These are phyloP conservation scores for Unio pictorum DNA, from an alignment of 2,888 invertebrate species.

Conservation along the genomic window DNA sequence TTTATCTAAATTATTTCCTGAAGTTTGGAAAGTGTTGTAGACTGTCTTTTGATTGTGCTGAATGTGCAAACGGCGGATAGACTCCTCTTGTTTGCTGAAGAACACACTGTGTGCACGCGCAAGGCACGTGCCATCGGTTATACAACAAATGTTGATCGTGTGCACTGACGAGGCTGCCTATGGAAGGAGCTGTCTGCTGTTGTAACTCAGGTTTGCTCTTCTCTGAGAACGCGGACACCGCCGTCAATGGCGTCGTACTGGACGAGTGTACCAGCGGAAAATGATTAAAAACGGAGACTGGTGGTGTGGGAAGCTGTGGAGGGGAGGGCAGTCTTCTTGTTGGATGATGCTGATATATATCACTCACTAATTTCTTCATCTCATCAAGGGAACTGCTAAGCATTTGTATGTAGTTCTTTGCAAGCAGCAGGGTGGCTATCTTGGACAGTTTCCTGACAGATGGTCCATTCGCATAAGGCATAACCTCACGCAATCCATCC, in stretches of 20 bases:
- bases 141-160: constrained; percentile 48
- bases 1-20: constrained; percentile 1
- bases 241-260: constrained; percentile 12
- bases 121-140: constrained; percentile 50
- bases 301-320: constrained; percentile 22
- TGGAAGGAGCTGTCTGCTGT: constrained; percentile 10
- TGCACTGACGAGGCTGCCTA: constrained; percentile 19
- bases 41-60: too few species aligned
- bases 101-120: constrained; percentile 53
- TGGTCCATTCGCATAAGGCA: constrained; percentile 71
- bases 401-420: constrained; percentile 71
- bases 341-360: constrained; percentile 52
- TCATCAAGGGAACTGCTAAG: constrained; percentile 68
- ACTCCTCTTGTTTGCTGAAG: constrained; percentile 29
- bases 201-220: constrained; percentile 9
- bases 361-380: constrained; percentile 70
- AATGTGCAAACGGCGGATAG: constrained; percentile 1
- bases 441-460: constrained; percentile 70
- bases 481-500: constrained; percentile 70
- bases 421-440: constrained; percentile 69
- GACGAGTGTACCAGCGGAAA: constrained; percentile 14
- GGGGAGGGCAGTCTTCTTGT: constrained; percentile 26
- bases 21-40: too few species aligned
- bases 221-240: not conserved
- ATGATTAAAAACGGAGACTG: constrained; percentile 6